Evolutionary conservation across 2,888 invertebrate genomes (phyloP).

Genomic region (Epiblema foenella): DNA sequence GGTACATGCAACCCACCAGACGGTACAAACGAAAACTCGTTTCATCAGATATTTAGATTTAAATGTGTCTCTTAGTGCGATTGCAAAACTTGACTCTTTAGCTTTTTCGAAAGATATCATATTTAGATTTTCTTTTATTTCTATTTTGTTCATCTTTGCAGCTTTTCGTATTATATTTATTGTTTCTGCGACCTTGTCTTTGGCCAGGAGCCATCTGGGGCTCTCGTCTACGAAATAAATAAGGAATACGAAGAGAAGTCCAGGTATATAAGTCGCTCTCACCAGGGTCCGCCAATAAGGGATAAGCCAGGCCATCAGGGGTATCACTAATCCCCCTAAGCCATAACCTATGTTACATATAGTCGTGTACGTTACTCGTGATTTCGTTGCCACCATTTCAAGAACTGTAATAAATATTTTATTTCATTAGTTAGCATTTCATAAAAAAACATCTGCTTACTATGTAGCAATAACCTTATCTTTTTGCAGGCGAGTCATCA

Average conservation of each 20-base stretch:
- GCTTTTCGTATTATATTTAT: slow-evolving; percentile 86
- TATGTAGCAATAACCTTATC: too few relatives aligned
- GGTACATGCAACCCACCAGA: slow-evolving; percentile 86
- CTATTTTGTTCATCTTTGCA: slow-evolving; percentile 76
- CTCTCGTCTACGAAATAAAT: slow-evolving; percentile 89
- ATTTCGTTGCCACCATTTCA: slow-evolving; percentile 68
- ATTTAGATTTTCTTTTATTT: slow-evolving; percentile 61
- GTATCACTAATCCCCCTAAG: slow-evolving; percentile 58
- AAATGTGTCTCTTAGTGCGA: slow-evolving; percentile 65
- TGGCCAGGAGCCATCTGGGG: slow-evolving; percentile 91
- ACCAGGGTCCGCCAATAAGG: slow-evolving; percentile 89
- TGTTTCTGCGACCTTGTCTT: slow-evolving; percentile 87
- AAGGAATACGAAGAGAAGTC: slow-evolving; percentile 87
- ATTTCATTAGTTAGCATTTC: background rate
- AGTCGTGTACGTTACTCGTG: slow-evolving; percentile 63
- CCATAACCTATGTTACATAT: slow-evolving; percentile 52
- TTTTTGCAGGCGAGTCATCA: background rate
- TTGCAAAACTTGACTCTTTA: slow-evolving; percentile 54
- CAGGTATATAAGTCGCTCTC: slow-evolving; percentile 88
- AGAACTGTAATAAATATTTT: slow-evolving; percentile 60
- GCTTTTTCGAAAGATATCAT: slow-evolving; percentile 58
- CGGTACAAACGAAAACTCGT: slow-evolving; percentile 68
- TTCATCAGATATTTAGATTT: slow-evolving; percentile 62
- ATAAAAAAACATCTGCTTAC: too few relatives aligned
- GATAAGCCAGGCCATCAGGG: slow-evolving; percentile 67